A percentile compares a stretch with the other conserved stretches of the same genome.
Evolutionary conservation across 2,888 invertebrate genomes (phyloP).

Genomic region (Drosophila pegasa): DNA sequence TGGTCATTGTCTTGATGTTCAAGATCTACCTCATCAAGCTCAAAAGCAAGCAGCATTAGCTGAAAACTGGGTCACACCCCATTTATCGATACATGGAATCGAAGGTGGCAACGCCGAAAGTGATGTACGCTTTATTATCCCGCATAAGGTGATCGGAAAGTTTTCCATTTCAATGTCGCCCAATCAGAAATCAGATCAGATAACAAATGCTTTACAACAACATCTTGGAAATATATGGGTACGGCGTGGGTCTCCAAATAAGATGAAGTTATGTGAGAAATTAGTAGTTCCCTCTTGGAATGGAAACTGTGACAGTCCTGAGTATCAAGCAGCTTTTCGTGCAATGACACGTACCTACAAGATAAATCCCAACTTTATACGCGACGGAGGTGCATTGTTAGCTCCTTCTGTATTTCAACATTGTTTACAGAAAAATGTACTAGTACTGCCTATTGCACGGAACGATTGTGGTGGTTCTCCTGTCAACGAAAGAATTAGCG

Average conservation of each 20-base stretch:
- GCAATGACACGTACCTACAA: slow-evolving; percentile 44
- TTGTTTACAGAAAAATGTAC: slow-evolving; percentile 41
- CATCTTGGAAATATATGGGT: slow-evolving; percentile 45
- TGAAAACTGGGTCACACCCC: slow-evolving; percentile 44
- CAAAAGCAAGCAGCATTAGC: slow-evolving; percentile 33
- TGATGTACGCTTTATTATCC: slow-evolving; percentile 44
- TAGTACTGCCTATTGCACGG: slow-evolving; percentile 50
- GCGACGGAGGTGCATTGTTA: slow-evolving; percentile 48
- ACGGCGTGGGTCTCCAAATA: slow-evolving; percentile 47
- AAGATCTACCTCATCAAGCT: slow-evolving; percentile 33
- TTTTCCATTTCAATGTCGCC: slow-evolving; percentile 53
- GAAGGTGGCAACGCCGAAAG: slow-evolving; percentile 37
- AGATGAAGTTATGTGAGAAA: slow-evolving; percentile 48
- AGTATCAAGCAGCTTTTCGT: slow-evolving; percentile 44
- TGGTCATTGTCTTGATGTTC: slow-evolving; percentile 29
- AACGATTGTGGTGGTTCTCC: slow-evolving; percentile 53
- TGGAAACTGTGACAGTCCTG: slow-evolving; percentile 33
- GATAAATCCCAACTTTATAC: slow-evolving; percentile 33
- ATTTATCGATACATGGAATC: slow-evolving; percentile 55
- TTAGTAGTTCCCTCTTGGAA: slow-evolving; percentile 44
- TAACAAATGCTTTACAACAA: slow-evolving; percentile 29
- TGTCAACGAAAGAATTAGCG: slow-evolving; percentile 45
- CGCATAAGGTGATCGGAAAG: slow-evolving; percentile 51
- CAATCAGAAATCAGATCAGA: slow-evolving; percentile 35
- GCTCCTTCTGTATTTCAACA: slow-evolving; percentile 45